Percentiles rank a stretch among this genome's conserved stretches.
Evolutionary conservation across 1,140 invertebrate species (phyloP).

Genomic region (Drosophila mayri): DNA sequence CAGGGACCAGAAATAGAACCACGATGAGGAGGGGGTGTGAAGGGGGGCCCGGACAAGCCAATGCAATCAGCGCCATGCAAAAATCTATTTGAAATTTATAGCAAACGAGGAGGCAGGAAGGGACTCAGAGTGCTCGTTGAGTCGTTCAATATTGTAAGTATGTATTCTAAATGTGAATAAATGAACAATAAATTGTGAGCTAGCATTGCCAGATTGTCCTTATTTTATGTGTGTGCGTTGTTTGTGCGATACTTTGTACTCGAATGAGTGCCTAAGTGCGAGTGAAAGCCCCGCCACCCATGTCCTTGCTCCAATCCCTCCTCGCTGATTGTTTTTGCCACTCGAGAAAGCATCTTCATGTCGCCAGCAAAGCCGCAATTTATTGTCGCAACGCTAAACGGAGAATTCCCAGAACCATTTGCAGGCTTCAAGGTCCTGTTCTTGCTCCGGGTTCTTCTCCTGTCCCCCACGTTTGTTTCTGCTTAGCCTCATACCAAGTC

Average conservation of each 20-base stretch:
- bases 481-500: not conserved
- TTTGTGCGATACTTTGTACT: slow-evolving; percentile 12
- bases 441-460: not conserved
- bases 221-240: not conserved
- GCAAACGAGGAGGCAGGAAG: slow-evolving; percentile 7
- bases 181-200: slow-evolving; percentile 63
- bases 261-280: slow-evolving; percentile 30
- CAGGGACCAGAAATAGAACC: slow-evolving; percentile 4
- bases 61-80: slow-evolving; percentile 53
- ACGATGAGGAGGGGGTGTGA: not conserved
- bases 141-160: slow-evolving; percentile 41
- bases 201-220: slow-evolving; percentile 36
- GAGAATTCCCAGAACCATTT: slow-evolving; percentile 10
- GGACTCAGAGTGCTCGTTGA: slow-evolving; percentile 16
- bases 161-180: slow-evolving; percentile 58
- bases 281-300: not conserved
- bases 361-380: slow-evolving; percentile 47
- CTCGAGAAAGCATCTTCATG: slow-evolving; percentile 53
- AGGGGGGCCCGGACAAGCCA: slow-evolving; percentile 19
- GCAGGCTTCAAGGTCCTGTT: not conserved
- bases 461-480: not conserved
- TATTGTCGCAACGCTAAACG: slow-evolving; percentile 29
- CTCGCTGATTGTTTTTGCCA: slow-evolving; percentile 47
- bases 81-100: slow-evolving; percentile 50
- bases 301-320: not conserved